Base-by-base conservation (phyloP, 2,797 vertebrate genomes). In the Sciurus vulgaris region DNA sequence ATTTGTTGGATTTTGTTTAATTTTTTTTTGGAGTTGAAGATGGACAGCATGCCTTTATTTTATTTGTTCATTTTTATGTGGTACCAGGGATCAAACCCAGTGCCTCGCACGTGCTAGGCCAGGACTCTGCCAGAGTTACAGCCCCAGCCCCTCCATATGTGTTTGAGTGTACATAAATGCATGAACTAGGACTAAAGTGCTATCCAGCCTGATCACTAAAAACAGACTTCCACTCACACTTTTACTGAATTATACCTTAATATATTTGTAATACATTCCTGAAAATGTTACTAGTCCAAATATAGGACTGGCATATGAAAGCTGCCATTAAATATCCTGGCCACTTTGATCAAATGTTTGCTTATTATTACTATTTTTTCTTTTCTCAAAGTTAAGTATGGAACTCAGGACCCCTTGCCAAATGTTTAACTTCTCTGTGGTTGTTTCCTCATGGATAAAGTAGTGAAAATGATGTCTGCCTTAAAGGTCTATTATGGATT, bases 241-340 rank as follows among this genome's bases (percentile, higher is more conserved):
- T 61, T 41, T 47, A 72, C 65, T 87, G 20, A 86, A 59, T 89
- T 35, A 33, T 85, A 49, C 77, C 88, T 56, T 33, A 49, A 63
- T n/a, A 33, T 79, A 54, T 41, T 82, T 79, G 26, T 51, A 93
- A 51, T 38, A 79, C 7, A 70, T 63, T 70, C 76, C 18, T 44
- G 44, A 70, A 77, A 91, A 81, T 49, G 69, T 94, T 88, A 93
- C 73, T 74, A 69, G 15, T 67, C 13, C 83, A 96, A 82, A 59
- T 30, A 78, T 0, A 8, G 72, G 59, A 1, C 54, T 67, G 56
- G 33, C 63, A 18, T 51, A 17, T 35, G 28, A 14, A 47, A 94
- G 59, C n/a, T 65, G 76, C 13, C 65, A 72, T 1, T 41, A 33
- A 69, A 24, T 73, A 85, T 69, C 54, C 61, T 90, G n/a, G 38